phyloP scores from a whole-genome alignment of 2,113 vertebrate species.

The Onychostoma macrolepis region DNA sequence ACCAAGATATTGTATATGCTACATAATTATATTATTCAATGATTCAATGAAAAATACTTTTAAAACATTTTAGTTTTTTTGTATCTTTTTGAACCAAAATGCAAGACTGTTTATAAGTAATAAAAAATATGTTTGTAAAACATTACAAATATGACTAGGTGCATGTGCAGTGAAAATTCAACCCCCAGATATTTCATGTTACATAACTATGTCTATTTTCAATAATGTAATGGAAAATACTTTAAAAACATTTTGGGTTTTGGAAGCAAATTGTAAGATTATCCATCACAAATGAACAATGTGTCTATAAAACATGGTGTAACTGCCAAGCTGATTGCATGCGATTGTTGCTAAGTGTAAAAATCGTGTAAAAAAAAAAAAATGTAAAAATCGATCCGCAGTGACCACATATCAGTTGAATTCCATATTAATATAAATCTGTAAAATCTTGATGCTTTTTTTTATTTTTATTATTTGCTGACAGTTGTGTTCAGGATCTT shows the following conservation, averaged over 20 bases:
- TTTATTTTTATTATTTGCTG: neutral
- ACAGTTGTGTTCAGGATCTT: neutral
- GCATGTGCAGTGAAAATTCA: neutral
- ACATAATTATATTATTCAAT: neutral
- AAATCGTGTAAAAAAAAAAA: too few species aligned
- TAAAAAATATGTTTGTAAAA: neutral
- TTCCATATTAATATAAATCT: neutral
- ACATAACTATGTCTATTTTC: neutral
- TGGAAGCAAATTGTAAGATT: neutral
- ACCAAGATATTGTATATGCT: too few species aligned
- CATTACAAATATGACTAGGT: too few species aligned
- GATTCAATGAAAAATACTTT: neutral
- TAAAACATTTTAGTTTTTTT: too few species aligned
- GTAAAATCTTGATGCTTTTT: neutral
- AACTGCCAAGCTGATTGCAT: conserved; percentile 28
- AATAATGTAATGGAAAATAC: neutral
- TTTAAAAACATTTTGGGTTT: neutral
- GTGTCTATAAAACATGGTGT: neutral
- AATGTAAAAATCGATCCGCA: neutral
- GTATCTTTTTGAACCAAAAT: neutral
- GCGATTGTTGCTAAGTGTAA: conserved; percentile 1
- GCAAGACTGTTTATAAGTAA: neutral
- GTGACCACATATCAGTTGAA: neutral
- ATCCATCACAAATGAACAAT: neutral
- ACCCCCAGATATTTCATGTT: neutral